Evolutionary conservation across 2,888 invertebrate species (phyloP), one percentile per base, ranked within the genome.

Genomic region (Andrena marginata): DNA sequence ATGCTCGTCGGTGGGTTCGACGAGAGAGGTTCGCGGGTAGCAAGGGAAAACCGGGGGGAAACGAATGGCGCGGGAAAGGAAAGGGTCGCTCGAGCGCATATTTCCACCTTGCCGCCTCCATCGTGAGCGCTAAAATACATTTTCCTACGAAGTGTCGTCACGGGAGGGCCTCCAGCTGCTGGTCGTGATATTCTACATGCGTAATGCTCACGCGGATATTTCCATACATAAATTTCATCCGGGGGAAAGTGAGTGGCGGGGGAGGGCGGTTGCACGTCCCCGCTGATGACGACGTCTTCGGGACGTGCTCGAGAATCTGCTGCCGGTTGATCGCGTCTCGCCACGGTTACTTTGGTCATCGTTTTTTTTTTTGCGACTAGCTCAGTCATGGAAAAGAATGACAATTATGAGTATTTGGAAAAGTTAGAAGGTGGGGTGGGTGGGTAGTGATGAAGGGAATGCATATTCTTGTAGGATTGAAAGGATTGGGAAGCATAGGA

Each of bases 171-270:
- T 90, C 86, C 90, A 91, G 91, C 91, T 91, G 91, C 89, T 89
- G 89, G 89, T 87, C 88, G 82, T 89, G 90, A 92, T 91, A 92
- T 93, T 92, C 90, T 89, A 91, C 91, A 91, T 92, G 92, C 91
- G 92, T 92, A 91, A 92, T 92, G 91, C 91, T 90, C 90, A 82
- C 88, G 87, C 84, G 91, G 89, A 91, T 90, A 93, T 93, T 92
- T 92, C 90, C 92, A 93, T 92, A 91, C 90, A 91, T 93, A 92
- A 92, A 93, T 93, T 92, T 93, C 86, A 86, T 91, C 86, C 79
- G 77, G 77, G 67, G 77, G 80, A 80, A 83, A 84, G 84, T 83
- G 76, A 78, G 72, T 70, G 76, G 65, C 70, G 69, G 67, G 13
- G 42, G 42, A 42, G 42, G 56, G 64, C 71, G 71, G 80, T 64